Base-by-base conservation (phyloP, 2,888 invertebrate genomes). In the Eledone cirrhosa region DNA sequence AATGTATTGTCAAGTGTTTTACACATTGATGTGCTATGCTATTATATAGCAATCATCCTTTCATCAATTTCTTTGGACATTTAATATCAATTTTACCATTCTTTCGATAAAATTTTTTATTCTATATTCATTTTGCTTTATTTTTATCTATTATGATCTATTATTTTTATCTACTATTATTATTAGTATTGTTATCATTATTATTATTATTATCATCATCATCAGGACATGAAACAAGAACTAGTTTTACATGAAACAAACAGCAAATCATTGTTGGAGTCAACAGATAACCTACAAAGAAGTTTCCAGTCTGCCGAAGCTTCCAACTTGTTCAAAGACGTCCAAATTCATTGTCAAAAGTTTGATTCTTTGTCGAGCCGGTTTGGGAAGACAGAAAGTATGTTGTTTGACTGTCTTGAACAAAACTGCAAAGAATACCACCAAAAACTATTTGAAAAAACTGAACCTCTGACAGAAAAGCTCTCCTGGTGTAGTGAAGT, bases 401-500 rank as follows among this genome's bases (percentile, higher is more conserved):
- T 84, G 69, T 90, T 97, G 47, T 91, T 95, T 8, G 94, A 94
- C 59, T 95, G 96, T 91, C 92, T 98, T 78, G 95, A 96, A 88
- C 97, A 97, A 90, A 93, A 95, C 84, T 96, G 96, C 86, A 94
- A 94, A 75, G 97, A 97, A 83, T 96, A 96, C 87, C 93, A 95
- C 79, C 94, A 94, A 75, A 94, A 95, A 88, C 92, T 97, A 59
- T 95, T 95, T 86, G 93, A 96, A 85, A 94, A 95, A 88, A 93
- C 97, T 16, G 93, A 93, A 77, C 94, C 95, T 1, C 94, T 95
- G 83, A 94, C 94, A 82, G 97, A 98, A 88, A 97, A 96, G 91
- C 94, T 95, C 96, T 96, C 94, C 59, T 97, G 97, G 97, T 93
- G 96, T 59, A 93, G 94, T 41, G 96, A 95, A 85, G 95, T 95